phyloP scores from a whole-genome alignment of 2,797 vertebrate genomes.

The Discoglossus pictus region DNA sequence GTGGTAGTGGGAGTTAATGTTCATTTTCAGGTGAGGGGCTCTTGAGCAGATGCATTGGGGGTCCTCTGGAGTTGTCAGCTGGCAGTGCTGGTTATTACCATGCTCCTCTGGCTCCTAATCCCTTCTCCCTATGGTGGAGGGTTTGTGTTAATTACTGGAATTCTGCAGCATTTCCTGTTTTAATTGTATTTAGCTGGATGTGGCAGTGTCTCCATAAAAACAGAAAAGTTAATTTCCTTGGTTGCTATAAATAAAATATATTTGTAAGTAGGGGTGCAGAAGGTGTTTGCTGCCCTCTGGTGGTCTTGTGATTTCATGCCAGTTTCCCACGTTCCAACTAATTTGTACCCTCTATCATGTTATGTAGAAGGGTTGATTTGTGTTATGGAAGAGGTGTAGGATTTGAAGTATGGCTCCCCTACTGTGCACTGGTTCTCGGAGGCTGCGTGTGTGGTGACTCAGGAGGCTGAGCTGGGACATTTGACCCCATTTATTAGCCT shows the following conservation, averaged over 20 bases:
- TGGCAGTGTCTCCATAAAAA: constrained; percentile 61
- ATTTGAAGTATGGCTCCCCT: constrained; percentile 50
- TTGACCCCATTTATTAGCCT: constrained; percentile 65
- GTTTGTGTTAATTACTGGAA: constrained; percentile 43
- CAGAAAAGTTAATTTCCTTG: constrained; percentile 58
- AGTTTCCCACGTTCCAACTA: constrained; percentile 6
- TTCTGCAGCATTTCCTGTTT: constrained; percentile 54
- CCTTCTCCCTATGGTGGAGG: constrained; percentile 22
- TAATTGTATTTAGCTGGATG: constrained; percentile 61
- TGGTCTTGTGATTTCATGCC: constrained; percentile 57
- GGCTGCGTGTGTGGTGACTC: constrained; percentile 54
- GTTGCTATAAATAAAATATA: constrained; percentile 57
- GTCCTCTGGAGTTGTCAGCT: constrained; percentile 2
- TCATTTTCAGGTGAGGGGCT: constrained; percentile 1
- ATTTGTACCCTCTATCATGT: constrained; percentile 14
- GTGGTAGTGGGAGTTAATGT: constrained; percentile 17
- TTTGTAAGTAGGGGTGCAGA: constrained; percentile 55
- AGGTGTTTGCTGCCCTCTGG: constrained; percentile 72
- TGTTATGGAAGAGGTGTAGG: constrained; percentile 49
- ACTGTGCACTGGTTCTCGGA: constrained; percentile 54
- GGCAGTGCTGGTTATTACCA: constrained; percentile 4
- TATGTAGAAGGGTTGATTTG: constrained; percentile 52
- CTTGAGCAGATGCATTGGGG: constrained; percentile 14
- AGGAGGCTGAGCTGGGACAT: constrained; percentile 38
- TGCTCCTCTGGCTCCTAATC: constrained; percentile 12